Conservation (phyloP, 2,113 vertebrate species). For the Promerops cafer region DNA sequence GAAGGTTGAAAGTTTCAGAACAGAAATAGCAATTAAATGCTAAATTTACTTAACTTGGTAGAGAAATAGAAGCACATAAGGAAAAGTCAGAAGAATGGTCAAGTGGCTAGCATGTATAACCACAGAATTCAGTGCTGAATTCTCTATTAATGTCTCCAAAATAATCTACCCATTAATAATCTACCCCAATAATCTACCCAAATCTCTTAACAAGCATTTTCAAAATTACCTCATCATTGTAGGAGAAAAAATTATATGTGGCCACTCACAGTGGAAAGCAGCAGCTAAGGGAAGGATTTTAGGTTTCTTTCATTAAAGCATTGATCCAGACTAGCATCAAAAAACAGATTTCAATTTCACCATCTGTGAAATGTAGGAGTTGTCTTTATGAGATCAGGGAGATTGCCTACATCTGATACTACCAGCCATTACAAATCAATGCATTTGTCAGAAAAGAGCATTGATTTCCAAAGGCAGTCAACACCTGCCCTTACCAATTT, state of each 20-base stretch:
- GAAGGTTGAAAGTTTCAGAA: background rate
- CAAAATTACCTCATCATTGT: background rate
- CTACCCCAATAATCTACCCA: background rate
- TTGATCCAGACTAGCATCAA: background rate
- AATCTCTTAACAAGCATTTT: background rate
- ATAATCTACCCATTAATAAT: background rate
- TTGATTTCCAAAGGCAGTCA: background rate
- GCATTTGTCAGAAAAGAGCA: background rate
- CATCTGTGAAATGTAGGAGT: background rate
- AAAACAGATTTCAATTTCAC: background rate
- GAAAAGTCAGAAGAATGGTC: background rate
- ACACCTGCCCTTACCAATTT: background rate
- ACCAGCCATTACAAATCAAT: background rate
- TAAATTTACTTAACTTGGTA: background rate
- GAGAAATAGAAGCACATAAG: background rate
- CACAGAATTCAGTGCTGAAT: background rate
- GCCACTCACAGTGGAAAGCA: background rate
- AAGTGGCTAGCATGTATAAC: background rate
- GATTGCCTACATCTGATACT: background rate
- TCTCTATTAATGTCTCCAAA: background rate
- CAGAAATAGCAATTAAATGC: background rate
- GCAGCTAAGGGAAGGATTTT: background rate
- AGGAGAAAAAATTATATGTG: background rate
- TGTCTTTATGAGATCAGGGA: background rate
- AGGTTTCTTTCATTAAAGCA: background rate